Evolutionary conservation across 2,113 vertebrate species (phyloP).

Genomic region (Diglossa brunneiventris): DNA sequence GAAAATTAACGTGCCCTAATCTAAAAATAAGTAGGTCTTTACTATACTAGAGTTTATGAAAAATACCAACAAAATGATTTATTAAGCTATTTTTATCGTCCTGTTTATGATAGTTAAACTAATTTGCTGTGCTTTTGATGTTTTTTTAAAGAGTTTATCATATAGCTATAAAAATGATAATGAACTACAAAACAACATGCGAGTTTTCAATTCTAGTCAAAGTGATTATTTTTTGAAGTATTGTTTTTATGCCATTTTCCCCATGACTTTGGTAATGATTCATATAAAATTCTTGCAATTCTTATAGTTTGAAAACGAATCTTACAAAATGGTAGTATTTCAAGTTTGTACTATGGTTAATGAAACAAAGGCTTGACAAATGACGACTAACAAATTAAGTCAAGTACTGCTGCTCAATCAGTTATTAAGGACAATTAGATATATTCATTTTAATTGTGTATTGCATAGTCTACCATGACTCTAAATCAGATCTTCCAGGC

Average conservation of each 20-base stretch:
- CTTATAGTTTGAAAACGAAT: background rate
- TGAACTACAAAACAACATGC: background rate
- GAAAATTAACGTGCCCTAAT: background rate
- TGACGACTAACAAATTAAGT: background rate
- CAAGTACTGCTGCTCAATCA: background rate
- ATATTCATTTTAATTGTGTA: background rate
- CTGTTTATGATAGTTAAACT: background rate
- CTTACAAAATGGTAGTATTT: background rate
- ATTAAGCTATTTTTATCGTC: constrained; percentile 5
- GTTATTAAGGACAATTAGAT: background rate
- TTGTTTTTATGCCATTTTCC: background rate
- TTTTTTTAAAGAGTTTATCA: background rate
- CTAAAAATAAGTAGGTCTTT: background rate
- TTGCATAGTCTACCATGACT: background rate
- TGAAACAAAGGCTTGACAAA: background rate
- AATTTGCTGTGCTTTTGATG: background rate
- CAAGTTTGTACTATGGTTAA: background rate
- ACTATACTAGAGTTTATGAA: background rate
- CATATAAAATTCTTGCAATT: background rate
- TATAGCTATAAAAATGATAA: constrained; percentile 6
- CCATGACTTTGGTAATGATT: background rate
- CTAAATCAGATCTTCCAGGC: background rate
- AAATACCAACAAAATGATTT: background rate
- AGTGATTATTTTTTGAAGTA: background rate
- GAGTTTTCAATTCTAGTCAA: background rate